These are phyloP conservation scores for Epizoanthus rinbou DNA, from an alignment of 92 coral and sea anemone species.

Conservation along the genomic window DNA sequence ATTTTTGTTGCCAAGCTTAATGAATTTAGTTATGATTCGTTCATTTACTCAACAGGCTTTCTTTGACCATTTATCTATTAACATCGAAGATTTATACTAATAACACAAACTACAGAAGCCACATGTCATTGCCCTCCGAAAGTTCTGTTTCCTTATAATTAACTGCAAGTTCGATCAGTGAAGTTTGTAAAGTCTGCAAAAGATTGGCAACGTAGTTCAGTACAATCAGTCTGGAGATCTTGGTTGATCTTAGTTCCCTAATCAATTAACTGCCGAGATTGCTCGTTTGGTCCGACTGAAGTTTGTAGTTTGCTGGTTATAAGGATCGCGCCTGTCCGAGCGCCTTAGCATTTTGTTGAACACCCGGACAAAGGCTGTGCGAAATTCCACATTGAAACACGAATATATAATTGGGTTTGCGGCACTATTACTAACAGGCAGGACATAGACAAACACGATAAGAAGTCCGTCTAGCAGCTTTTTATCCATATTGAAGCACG, in stretches of 20 bases:
- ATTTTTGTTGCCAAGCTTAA: background rate
- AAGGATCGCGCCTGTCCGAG: slow-evolving; percentile 9
- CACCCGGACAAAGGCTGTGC: slow-evolving; percentile 81
- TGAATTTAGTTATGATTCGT: background rate
- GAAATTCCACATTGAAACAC: slow-evolving; percentile 90
- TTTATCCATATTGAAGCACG: slow-evolving; percentile 62
- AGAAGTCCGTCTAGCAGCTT: slow-evolving; percentile 38
- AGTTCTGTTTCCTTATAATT: too few relatives aligned
- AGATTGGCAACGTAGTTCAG: too few relatives aligned
- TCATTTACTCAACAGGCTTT: background rate
- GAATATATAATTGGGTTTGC: slow-evolving; percentile 97
- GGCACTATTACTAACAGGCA: slow-evolving; percentile 94
- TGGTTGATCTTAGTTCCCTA: too few relatives aligned
- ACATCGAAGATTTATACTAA: background rate
- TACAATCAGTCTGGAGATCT: too few relatives aligned
- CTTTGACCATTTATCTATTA: background rate
- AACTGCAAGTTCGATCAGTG: too few relatives aligned
- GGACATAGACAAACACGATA: slow-evolving; percentile 69
- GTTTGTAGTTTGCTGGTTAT: slow-evolving; percentile 18
- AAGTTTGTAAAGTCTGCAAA: too few relatives aligned
- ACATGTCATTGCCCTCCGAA: background rate
- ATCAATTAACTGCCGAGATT: background rate
- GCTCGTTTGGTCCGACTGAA: background rate
- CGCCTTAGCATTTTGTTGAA: slow-evolving; percentile 63
- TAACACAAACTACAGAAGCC: too few relatives aligned